These are phyloP conservation scores for Napeogenes sylphis DNA, from an alignment of 2,888 invertebrate genomes.

Conservation along the genomic window DNA sequence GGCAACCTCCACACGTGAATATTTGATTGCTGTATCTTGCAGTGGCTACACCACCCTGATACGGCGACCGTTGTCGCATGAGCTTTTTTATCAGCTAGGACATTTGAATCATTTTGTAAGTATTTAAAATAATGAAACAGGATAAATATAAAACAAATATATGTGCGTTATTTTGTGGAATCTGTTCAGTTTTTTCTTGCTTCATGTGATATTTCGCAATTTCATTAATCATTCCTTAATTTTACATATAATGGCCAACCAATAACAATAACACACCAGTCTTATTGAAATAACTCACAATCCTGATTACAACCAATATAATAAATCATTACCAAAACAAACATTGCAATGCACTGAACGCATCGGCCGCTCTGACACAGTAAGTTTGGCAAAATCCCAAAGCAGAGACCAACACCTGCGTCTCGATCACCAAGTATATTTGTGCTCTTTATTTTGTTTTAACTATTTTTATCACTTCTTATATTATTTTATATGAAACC, in stretches of 20 bases:
- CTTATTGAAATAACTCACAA: too few relatives aligned
- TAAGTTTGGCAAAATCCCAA: slow-evolving; percentile 20
- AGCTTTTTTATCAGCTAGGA: slow-evolving; percentile 9
- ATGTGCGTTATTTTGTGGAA: too few relatives aligned
- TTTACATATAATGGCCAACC: too few relatives aligned
- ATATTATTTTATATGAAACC: too few relatives aligned
- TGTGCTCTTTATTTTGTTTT: slow-evolving; percentile 7
- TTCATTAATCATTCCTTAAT: too few relatives aligned
- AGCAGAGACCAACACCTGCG: slow-evolving; percentile 19
- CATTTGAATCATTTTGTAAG: slow-evolving; percentile 1
- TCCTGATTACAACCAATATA: background rate
- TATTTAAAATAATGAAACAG: background rate
- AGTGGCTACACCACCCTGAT: slow-evolving; percentile 50
- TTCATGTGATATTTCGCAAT: too few relatives aligned
- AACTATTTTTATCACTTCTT: background rate
- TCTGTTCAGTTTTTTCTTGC: too few relatives aligned
- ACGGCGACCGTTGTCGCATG: slow-evolving; percentile 20
- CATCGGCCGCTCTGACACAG: slow-evolving; percentile 13
- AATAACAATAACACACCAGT: too few relatives aligned
- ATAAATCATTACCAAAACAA: background rate
- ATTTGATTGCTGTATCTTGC: slow-evolving; percentile 73
- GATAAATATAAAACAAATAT: too few relatives aligned
- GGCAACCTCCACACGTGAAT: slow-evolving; percentile 73
- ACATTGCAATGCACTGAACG: background rate
- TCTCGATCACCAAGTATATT: slow-evolving; percentile 15